Evolutionary conservation across 2,797 vertebrate genomes (phyloP).

Genomic region (Brotogeris chrysoptera): DNA sequence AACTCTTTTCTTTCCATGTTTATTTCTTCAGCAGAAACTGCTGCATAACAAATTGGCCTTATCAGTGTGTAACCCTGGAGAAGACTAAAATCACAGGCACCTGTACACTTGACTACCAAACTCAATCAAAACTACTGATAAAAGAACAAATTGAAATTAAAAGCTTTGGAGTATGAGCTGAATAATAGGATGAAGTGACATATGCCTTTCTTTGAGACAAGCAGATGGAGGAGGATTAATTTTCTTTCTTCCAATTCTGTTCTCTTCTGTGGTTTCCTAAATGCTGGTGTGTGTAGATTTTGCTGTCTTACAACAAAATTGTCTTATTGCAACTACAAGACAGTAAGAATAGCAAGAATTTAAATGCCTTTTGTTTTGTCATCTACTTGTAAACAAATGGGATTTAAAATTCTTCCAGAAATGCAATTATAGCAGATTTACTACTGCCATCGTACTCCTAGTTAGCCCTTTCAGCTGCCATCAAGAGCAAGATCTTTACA

Average conservation of each 20-base stretch:
- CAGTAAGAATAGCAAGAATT: slow-evolving; percentile 28
- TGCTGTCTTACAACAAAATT: slow-evolving; percentile 19
- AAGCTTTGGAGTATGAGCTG: slow-evolving; percentile 55
- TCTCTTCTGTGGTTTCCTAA: slow-evolving; percentile 35
- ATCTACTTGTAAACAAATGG: slow-evolving; percentile 33
- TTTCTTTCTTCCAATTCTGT: slow-evolving; percentile 50
- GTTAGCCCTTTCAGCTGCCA: background rate
- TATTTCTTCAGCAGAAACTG: slow-evolving; percentile 67
- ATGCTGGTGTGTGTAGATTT: slow-evolving; percentile 33
- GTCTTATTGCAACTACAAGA: background rate
- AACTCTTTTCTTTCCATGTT: slow-evolving; percentile 67
- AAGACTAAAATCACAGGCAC: slow-evolving; percentile 67
- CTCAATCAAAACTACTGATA: slow-evolving; percentile 71
- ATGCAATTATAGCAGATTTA: background rate
- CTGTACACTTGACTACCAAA: slow-evolving; percentile 67
- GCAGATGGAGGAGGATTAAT: slow-evolving; percentile 52
- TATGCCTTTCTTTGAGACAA: slow-evolving; percentile 57
- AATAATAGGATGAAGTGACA: slow-evolving; percentile 60
- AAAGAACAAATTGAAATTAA: slow-evolving; percentile 64
- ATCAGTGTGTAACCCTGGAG: slow-evolving; percentile 67
- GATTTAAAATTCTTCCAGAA: slow-evolving; percentile 34
- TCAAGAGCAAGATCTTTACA: background rate
- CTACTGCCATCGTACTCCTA: background rate
- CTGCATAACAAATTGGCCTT: slow-evolving; percentile 69
- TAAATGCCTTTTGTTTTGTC: slow-evolving; percentile 37